These are phyloP conservation scores for Oxyruncus cristatus DNA, from an alignment of 2,113 vertebrate species.

Conservation along the genomic window DNA sequence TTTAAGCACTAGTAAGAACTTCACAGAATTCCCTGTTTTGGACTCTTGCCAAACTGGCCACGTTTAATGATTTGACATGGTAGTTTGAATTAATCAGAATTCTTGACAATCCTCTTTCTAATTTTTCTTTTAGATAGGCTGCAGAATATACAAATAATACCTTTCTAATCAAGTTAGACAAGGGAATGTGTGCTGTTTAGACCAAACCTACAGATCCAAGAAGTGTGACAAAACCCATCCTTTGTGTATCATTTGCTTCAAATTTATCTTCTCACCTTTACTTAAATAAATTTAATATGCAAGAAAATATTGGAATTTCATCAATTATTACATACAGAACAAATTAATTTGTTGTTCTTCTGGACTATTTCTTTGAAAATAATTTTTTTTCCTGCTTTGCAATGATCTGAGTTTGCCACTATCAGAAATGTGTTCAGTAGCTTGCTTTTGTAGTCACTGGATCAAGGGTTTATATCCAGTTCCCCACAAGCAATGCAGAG, in stretches of 20 bases:
- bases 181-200: background rate
- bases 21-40: conserved; percentile 14
- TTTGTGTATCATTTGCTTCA: background rate
- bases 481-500: background rate
- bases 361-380: background rate
- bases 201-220: background rate
- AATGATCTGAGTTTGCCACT: background rate
- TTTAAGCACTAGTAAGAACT: conserved; percentile 28
- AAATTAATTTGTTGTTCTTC: background rate
- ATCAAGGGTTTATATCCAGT: background rate
- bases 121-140: background rate
- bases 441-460: background rate
- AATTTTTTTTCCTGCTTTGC: background rate
- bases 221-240: background rate
- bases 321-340: background rate
- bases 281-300: background rate
- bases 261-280: background rate
- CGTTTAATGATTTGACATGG: conserved; percentile 19
- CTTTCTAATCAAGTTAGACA: background rate
- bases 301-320: background rate
- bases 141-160: conserved; percentile 7
- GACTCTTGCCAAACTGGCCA: conserved; percentile 24
- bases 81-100: conserved; percentile 41
- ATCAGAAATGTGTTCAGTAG: background rate
- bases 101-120: conserved; percentile 1